Conservation (phyloP, 1,140 invertebrate genomes). For the Dysdera silvatica region DNA sequence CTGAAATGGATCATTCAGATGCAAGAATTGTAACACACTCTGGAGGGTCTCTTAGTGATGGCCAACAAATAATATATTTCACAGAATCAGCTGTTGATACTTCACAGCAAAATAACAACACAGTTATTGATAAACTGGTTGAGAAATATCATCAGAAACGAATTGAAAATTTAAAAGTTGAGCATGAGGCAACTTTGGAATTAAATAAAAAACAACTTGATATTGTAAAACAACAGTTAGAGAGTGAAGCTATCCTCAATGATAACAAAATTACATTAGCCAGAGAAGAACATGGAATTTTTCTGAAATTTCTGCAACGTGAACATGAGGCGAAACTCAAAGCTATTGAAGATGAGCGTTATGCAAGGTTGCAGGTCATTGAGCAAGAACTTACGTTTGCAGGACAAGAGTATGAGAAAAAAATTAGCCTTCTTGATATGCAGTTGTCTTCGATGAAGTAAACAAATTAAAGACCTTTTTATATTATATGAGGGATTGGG, state of each 20-base stretch:
- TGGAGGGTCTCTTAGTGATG: no score
- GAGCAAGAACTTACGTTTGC: slow-evolving; percentile 27
- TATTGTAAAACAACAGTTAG: slow-evolving; percentile 13
- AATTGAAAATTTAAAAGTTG: slow-evolving; percentile 23
- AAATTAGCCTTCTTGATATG: slow-evolving; percentile 24
- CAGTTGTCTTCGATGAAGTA: slow-evolving; percentile 23
- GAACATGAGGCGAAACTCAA: slow-evolving; percentile 21
- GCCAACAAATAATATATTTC: slow-evolving; percentile 25
- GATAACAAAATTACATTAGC: slow-evolving; percentile 17
- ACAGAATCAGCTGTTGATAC: slow-evolving; percentile 27
- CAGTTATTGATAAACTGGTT: slow-evolving; percentile 24
- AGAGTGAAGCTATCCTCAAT: slow-evolving; percentile 19
- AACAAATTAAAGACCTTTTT: no score
- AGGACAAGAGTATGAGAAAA: slow-evolving; percentile 23
- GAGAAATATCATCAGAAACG: slow-evolving; percentile 26
- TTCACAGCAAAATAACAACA: slow-evolving; percentile 21
- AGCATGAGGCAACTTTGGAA: slow-evolving; percentile 25
- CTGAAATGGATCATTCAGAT: no score
- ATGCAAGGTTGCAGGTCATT: slow-evolving; percentile 16
- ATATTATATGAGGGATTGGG: no score
- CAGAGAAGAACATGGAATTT: slow-evolving; percentile 15
- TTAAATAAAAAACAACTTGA: slow-evolving; percentile 20
- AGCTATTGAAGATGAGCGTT: slow-evolving; percentile 21
- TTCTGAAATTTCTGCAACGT: slow-evolving; percentile 18
- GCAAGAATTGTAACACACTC: no score